Conservation (phyloP, 2,113 vertebrate species). For the Zeus faber region DNA sequence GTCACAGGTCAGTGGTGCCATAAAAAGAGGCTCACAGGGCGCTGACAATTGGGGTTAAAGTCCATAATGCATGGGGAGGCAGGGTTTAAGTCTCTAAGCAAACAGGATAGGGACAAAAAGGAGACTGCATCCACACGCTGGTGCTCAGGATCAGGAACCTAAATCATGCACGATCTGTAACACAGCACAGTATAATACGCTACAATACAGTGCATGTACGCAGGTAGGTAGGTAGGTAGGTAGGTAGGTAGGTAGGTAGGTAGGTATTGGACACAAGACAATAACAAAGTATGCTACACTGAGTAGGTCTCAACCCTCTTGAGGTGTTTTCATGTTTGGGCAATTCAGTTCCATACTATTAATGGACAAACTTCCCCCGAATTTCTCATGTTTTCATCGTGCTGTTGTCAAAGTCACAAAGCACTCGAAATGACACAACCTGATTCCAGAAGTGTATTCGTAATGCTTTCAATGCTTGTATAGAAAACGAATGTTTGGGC, state of each 20-base stretch:
- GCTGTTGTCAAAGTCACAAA: too few species aligned
- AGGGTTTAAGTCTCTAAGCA: slow-evolving; percentile 34
- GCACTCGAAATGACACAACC: too few species aligned
- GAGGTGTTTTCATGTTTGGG: too few species aligned
- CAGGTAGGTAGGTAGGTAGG: slow-evolving; percentile 5
- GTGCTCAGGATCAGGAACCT: slow-evolving; percentile 34
- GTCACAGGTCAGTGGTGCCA: slow-evolving; percentile 31
- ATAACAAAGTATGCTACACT: too few species aligned
- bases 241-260: slow-evolving; percentile 15
- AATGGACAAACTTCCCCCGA: too few species aligned
- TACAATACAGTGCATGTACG: too few species aligned
- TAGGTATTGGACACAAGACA: neutral
- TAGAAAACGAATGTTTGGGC: too few species aligned
- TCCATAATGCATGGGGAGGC: slow-evolving; percentile 40
- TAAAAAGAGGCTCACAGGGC: slow-evolving; percentile 12
- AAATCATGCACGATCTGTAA: slow-evolving; percentile 50
- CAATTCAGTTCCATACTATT: too few species aligned
- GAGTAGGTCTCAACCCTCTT: too few species aligned
- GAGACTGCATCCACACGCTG: slow-evolving; percentile 39
- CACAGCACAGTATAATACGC: slow-evolving; percentile 21
- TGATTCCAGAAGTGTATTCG: too few species aligned
- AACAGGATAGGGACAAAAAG: slow-evolving; percentile 30
- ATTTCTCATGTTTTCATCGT: too few species aligned
- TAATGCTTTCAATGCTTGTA: too few species aligned
- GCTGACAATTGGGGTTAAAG: slow-evolving; percentile 36